phyloP scores from a whole-genome alignment of 1,140 invertebrate genomes.

The Procambarus virginalis region DNA sequence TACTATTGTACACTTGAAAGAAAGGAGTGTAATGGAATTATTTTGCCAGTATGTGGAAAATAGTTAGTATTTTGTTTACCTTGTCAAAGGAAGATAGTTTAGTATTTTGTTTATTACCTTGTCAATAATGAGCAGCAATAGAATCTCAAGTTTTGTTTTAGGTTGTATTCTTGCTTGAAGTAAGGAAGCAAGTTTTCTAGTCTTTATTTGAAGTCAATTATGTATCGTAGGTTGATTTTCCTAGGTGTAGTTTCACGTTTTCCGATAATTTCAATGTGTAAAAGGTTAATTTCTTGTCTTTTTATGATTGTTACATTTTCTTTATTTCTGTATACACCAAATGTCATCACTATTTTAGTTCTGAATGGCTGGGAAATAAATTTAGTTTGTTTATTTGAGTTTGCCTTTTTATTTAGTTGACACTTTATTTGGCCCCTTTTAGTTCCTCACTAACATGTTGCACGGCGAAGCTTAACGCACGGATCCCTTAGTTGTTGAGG shows the following conservation, averaged over 20 bases:
- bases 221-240: conserved; percentile 36
- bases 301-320: conserved; percentile 49
- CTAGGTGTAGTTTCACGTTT: conserved; percentile 28
- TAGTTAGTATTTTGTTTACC: conserved; percentile 30
- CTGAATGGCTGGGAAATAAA: conserved; percentile 65
- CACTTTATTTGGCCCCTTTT: conserved; percentile 52
- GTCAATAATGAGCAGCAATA: conserved; percentile 42
- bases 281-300: conserved; percentile 42
- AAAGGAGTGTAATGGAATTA: conserved; percentile 49
- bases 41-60: conserved; percentile 41
- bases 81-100: conserved; percentile 42
- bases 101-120: conserved; percentile 47
- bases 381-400: conserved; percentile 68
- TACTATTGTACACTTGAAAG: conserved; percentile 61
- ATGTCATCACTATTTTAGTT: conserved; percentile 61
- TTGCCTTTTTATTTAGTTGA: conserved; percentile 66
- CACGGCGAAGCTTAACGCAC: conserved; percentile 35
- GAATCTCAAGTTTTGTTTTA: conserved; percentile 59
- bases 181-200: conserved; percentile 60
- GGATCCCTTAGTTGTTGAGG: conserved; percentile 4
- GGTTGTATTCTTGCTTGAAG: conserved; percentile 56
- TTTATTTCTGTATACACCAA: conserved; percentile 45
- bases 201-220: conserved; percentile 40
- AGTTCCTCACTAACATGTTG: conserved; percentile 56
- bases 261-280: conserved; percentile 4